A percentile compares a stretch with the other conserved stretches of the same genome.
phyloP scores from a whole-genome alignment of 2,113 vertebrate species.

The Mixornis gularis region DNA sequence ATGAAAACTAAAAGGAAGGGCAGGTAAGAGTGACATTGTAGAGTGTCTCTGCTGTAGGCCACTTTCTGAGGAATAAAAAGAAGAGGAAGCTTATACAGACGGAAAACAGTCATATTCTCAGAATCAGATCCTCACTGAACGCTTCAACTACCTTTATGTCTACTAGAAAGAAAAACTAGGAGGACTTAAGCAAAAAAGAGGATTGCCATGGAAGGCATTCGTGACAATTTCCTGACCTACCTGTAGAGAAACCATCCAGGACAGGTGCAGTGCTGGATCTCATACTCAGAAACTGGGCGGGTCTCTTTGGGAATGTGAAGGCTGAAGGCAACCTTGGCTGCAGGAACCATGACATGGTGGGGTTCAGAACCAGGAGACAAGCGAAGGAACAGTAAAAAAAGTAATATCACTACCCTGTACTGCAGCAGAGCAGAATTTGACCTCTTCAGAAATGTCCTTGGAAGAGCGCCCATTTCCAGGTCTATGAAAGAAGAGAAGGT shows the following conservation, averaged over 20 bases:
- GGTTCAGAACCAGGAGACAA: not conserved
- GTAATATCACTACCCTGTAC: not conserved
- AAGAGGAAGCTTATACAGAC: not conserved
- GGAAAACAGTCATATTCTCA: not conserved
- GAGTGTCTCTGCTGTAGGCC: not conserved
- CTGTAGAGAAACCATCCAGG: not conserved
- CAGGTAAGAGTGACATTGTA: not conserved
- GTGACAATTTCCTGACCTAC: not conserved
- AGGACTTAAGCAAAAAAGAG: not conserved
- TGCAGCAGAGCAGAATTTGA: not conserved
- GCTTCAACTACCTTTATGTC: not conserved
- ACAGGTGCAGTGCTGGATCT: not conserved
- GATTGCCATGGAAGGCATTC: not conserved
- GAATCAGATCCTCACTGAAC: not conserved
- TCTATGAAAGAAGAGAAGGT: not conserved
- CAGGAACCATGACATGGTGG: not conserved
- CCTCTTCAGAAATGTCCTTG: not conserved
- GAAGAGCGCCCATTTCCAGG: accelerated
- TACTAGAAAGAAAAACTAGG: not conserved
- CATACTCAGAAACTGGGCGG: not conserved
- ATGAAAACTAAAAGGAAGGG: not conserved
- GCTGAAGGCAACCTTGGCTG: not conserved
- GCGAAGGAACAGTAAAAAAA: not conserved
- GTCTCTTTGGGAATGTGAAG: not conserved
- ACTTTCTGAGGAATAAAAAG: not conserved